Evolutionary conservation across 2,113 vertebrate species (phyloP).

Genomic region (Camelus dromedarius): DNA sequence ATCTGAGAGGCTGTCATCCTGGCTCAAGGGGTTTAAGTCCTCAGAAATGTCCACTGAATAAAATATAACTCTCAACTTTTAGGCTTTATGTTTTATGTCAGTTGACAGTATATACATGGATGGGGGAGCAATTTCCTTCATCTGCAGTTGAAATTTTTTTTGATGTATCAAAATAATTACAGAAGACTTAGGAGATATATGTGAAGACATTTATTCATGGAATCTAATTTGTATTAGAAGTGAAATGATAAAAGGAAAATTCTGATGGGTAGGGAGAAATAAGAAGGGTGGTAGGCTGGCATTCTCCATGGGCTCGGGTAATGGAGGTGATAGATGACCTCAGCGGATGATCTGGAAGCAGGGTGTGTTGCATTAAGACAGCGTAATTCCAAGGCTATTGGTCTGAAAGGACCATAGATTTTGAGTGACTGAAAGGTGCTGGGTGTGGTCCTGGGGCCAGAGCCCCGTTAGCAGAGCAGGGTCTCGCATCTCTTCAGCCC

Average conservation of each 20-base stretch:
- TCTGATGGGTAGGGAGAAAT: not conserved
- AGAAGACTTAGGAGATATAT: not conserved
- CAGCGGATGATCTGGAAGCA: not conserved
- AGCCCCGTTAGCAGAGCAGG: not conserved
- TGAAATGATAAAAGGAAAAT: not conserved
- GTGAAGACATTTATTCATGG: not conserved
- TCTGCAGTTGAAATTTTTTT: not conserved
- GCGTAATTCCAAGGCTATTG: not conserved
- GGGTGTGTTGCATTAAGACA: not conserved
- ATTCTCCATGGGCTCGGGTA: not conserved
- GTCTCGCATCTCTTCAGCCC: not conserved
- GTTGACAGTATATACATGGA: not conserved
- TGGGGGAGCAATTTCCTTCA: not conserved
- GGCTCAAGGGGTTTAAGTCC: too few relatives aligned
- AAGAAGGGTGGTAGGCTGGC: not conserved
- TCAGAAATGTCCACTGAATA: too few relatives aligned
- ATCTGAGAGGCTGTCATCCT: too few relatives aligned
- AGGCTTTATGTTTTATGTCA: too few relatives aligned
- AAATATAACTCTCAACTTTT: too few relatives aligned
- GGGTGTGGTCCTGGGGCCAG: not conserved
- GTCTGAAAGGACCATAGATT: not conserved
- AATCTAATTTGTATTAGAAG: not conserved
- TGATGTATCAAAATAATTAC: not conserved
- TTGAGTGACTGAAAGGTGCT: not conserved
- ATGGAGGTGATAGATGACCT: not conserved